Evolutionary conservation across 2,888 invertebrate genomes (phyloP), one percentile per base, ranked within the genome.

Genomic region (Heliconius hortense): DNA sequence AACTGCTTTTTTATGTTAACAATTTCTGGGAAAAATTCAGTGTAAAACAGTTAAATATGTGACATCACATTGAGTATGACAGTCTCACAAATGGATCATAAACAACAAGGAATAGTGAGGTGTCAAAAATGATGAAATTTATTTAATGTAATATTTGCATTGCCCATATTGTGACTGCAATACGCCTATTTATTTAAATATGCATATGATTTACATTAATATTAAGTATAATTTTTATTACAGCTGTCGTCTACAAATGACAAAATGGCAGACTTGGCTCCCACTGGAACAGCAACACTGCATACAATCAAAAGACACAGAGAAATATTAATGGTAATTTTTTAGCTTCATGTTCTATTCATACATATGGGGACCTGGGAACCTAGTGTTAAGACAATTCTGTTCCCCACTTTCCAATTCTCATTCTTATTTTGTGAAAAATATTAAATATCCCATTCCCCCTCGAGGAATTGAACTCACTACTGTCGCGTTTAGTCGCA

Each of bases 261-360:
- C 82, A 95, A 97, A 90, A 96, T 99, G 96, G 96, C 96, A 4
- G 97, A 98, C 83, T 95, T 98, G 77, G 96, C 97, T 21, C 96
- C 96, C 35, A 95, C 95, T 76, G 97, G 97, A 28, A 97, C 98
- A 56, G 98, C 98, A 1, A 96, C 98, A 85, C 95, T 98, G 85
- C 99, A 99, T 88, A 99, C 98, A 0, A 95, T 99, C 80, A 98
- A 99, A 89, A 95, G 99, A 73, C 99, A 99, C 87, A 95, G 98
- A 82, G 99, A 99, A 90, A 99, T 99, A 84, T 95, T 99, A 56
- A 97, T 95, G 92, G 94, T 94, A 82, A 86, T 84, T 11, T 60
- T 60, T n/a, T n/a, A 56, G 13, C 4, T 53, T 15, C 18, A 43
- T 43, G 8, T 10, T 35, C 8, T 18, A 43, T 48, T 48, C 7